A percentile compares a stretch with the other conserved stretches of the same genome.
phyloP scores from a whole-genome alignment of 1,140 invertebrate species.

The Aplysia californica region DNA sequence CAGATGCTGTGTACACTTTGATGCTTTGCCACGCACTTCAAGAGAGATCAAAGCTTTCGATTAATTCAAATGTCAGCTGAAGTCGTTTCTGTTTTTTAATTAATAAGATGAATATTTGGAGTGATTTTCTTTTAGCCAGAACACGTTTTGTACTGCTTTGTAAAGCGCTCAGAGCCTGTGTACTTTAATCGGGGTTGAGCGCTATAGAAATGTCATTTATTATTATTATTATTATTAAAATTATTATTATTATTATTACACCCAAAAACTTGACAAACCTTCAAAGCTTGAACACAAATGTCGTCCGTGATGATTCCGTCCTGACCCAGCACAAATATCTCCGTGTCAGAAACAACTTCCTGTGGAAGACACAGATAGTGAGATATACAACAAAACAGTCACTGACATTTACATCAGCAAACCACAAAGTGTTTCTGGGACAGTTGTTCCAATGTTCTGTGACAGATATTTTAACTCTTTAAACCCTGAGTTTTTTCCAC shows the following conservation, averaged over 20 bases:
- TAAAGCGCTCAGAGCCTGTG: not conserved
- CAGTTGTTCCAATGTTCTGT: not conserved
- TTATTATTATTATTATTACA: not conserved
- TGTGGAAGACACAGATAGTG: slow-evolving; percentile 2
- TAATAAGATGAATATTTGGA: not conserved
- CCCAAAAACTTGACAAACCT: not conserved
- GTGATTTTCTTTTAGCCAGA: too few species aligned
- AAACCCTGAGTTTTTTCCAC: not conserved
- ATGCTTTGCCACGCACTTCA: too few species aligned
- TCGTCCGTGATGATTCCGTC: slow-evolving; percentile 54
- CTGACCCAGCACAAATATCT: slow-evolving; percentile 47
- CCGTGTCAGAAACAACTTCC: slow-evolving; percentile 43
- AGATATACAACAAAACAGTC: not conserved
- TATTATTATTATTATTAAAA: not conserved
- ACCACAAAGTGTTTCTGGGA: not conserved
- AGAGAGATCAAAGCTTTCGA: not conserved
- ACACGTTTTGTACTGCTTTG: not conserved
- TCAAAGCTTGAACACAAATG: slow-evolving; percentile 8
- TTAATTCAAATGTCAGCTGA: not conserved
- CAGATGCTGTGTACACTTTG: too few species aligned
- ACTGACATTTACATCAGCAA: not conserved
- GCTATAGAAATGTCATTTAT: not conserved
- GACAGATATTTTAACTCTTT: not conserved
- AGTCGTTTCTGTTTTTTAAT: not conserved
- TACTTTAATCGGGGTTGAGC: too few species aligned